These are phyloP conservation scores for Raja brachyura DNA, from an alignment of 2,113 vertebrate genomes.

Conservation along the genomic window DNA sequence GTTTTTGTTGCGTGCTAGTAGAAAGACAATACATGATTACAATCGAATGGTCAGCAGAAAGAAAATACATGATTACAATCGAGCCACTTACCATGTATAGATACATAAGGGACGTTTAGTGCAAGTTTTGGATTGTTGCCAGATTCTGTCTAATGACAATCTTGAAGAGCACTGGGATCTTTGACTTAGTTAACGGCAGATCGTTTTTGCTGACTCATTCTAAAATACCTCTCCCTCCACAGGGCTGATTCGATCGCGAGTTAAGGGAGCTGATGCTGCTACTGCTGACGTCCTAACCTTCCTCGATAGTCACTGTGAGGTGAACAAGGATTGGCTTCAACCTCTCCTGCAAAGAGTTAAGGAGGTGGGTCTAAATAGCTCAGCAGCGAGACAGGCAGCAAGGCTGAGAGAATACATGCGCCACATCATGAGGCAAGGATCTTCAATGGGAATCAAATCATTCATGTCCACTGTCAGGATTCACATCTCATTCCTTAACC, in stretches of 20 bases:
- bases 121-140: not conserved
- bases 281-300: conserved; percentile 81
- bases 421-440: not conserved
- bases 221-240: not conserved
- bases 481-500: not conserved
- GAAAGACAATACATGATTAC: too few species aligned
- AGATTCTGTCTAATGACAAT: not conserved
- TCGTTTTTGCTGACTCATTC: not conserved
- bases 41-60: too few species aligned
- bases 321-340: conserved; percentile 91
- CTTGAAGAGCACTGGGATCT: not conserved
- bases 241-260: conserved; percentile 94
- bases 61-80: too few species aligned
- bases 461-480: not conserved
- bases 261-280: conserved; percentile 81
- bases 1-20: too few species aligned
- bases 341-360: conserved; percentile 93
- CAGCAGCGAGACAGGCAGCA: not conserved
- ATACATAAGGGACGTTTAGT: too few species aligned
- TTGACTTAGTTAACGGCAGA: not conserved
- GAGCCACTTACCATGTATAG: too few species aligned
- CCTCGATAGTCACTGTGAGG: conserved; percentile 95
- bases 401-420: not conserved
- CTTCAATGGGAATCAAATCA: not conserved
- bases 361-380: conserved; percentile 63